Conservation (phyloP, 2,888 invertebrate species). For the Gerris lacustris region DNA sequence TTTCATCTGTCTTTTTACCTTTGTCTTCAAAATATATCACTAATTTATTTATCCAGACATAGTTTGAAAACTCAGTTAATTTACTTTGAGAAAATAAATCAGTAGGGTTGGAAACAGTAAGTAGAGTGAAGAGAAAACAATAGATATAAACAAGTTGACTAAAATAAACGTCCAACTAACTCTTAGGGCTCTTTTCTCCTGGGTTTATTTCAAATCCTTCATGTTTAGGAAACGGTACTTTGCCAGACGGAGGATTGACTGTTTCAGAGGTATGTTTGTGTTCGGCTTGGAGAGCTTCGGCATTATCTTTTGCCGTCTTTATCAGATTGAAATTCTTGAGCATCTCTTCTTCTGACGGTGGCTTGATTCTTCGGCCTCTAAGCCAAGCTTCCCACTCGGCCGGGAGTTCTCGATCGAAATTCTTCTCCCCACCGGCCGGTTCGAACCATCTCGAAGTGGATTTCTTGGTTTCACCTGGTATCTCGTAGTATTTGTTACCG, state of each 20-base stretch:
- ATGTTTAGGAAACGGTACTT: conserved; percentile 44
- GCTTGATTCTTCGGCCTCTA: conserved; percentile 48
- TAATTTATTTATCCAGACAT: too few species aligned
- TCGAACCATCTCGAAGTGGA: conserved; percentile 26
- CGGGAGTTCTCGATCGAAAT: conserved; percentile 60
- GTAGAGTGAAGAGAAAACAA: too few species aligned
- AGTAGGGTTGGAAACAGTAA: too few species aligned
- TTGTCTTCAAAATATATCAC: too few species aligned
- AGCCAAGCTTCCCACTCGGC: conserved; percentile 85
- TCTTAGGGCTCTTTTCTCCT: conserved; percentile 31
- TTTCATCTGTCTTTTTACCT: too few species aligned
- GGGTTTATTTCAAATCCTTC: conserved; percentile 48
- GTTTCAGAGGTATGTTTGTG: conserved; percentile 39
- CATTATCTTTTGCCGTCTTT: conserved; percentile 60
- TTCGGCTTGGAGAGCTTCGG: conserved; percentile 51
- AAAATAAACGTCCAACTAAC: not conserved
- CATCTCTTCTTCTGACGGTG: conserved; percentile 63
- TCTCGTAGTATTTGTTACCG: conserved; percentile 72
- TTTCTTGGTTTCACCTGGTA: conserved; percentile 48
- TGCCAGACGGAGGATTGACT: conserved; percentile 33
- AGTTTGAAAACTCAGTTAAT: too few species aligned
- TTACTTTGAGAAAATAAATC: too few species aligned
- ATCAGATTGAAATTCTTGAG: conserved; percentile 56
- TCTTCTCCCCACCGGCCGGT: conserved; percentile 37
- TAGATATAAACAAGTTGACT: too few species aligned